Evolutionary conservation across 2,113 vertebrate species (phyloP), one percentile per base, ranked within the genome.

Genomic region (Ammodytes marinus): DNA sequence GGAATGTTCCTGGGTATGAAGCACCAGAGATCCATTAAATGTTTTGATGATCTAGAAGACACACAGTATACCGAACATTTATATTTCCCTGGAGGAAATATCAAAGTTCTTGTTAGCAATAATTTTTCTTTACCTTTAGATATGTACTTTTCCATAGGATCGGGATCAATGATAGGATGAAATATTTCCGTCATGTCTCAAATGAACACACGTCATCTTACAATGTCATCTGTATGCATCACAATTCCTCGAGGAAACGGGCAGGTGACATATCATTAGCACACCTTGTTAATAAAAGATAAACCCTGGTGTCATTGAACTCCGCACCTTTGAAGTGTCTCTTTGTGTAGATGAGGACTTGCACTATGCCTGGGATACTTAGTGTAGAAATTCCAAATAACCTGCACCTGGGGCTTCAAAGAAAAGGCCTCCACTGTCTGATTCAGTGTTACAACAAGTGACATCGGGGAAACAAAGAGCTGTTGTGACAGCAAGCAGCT

Each of bases 241-340:
- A 6, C 1, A 54, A 13, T 8, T 9, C 43, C 5, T 37, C 4
- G 1, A 39, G 14, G 35, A 40, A 54, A 43, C 42, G 68, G 46
- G 35, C 35, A 50, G 27, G 46, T 13, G n/a, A 65, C 49, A 10
- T 42, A 49, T 57, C 50, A 67, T 66, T 40, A 27, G 39, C 15
- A 67, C 13, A 8, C 8, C 37, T n/a, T 0, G 37, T 70, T 50
- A 64, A 70, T 65, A 71, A 67, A 77, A 67, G 12, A 72, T 66
- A 49, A 72, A 27, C 9, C 53, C 47, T 19, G 68, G 61, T 77
- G 72, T 80, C 67, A 55, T 4, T 61, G 37, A 72, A 68, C 42
- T 27, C 8, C 13, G 50, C 61, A 81, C 77, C 74, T 81, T 77
- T 82, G 69, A 82, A 78, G 74, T 49, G 27, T 2, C 39, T 75